These are phyloP conservation scores for Drosophila orosa DNA, from an alignment of 1,140 invertebrate species.

Conservation along the genomic window DNA sequence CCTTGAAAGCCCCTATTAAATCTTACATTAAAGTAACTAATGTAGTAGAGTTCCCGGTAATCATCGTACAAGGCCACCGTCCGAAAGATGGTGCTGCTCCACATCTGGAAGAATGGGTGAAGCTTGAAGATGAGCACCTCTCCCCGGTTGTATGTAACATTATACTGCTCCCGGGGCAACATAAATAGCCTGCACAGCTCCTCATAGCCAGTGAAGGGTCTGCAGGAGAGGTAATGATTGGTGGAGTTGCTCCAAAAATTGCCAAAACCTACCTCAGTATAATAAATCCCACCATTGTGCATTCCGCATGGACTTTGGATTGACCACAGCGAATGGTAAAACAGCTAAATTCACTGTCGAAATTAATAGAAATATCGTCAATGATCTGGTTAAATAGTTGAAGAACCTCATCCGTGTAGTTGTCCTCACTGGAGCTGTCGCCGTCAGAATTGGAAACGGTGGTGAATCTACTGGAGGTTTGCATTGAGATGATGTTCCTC, in stretches of 20 bases:
- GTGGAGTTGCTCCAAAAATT: neutral
- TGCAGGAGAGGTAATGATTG: neutral
- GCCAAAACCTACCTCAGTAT: slow-evolving; percentile 42
- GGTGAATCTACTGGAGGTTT: neutral
- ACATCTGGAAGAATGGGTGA: slow-evolving; percentile 64
- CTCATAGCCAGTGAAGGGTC: slow-evolving; percentile 43
- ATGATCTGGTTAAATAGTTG: slow-evolving; percentile 16
- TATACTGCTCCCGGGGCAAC: slow-evolving; percentile 42
- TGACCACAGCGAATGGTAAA: slow-evolving; percentile 51
- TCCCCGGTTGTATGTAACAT: slow-evolving; percentile 46
- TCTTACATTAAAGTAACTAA: slow-evolving; percentile 24
- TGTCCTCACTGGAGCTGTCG: accelerated
- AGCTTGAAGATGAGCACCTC: slow-evolving; percentile 57
- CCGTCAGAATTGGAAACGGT: neutral
- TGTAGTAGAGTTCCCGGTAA: slow-evolving; percentile 53
- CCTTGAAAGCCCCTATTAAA: neutral
- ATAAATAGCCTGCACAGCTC: slow-evolving; percentile 40
- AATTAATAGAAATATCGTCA: slow-evolving; percentile 20
- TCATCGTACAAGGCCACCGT: slow-evolving; percentile 42
- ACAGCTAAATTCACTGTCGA: slow-evolving; percentile 30
- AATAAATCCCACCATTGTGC: slow-evolving; percentile 56
- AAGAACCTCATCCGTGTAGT: neutral
- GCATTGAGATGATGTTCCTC: neutral
- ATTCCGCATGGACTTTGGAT: slow-evolving; percentile 1
- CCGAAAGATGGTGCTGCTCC: slow-evolving; percentile 55